These are phyloP conservation scores for Limanda limanda DNA, from an alignment of 2,113 vertebrate species.

Conservation along the genomic window DNA sequence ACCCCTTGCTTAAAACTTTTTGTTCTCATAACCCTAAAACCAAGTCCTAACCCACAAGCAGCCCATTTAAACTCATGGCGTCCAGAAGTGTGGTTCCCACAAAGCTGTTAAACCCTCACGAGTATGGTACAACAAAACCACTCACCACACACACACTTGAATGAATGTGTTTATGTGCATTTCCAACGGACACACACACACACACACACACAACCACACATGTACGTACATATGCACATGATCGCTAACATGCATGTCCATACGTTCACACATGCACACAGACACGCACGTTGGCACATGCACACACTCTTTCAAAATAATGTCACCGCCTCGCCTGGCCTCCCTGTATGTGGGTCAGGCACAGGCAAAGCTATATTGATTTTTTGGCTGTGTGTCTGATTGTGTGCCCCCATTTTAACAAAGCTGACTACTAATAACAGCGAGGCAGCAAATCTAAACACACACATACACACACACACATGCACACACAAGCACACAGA, in stretches of 20 bases:
- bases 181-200: too few relatives aligned
- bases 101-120: neutral
- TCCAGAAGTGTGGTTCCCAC: neutral
- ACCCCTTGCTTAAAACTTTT: neutral
- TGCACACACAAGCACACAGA: neutral
- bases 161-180: neutral
- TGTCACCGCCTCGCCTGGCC: conserved; percentile 59
- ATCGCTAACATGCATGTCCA: neutral
- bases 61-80: neutral
- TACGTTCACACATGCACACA: neutral
- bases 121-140: neutral
- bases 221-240: neutral
- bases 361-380: conserved; percentile 83
- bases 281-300: neutral
- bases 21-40: neutral
- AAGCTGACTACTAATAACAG: conserved; percentile 63
- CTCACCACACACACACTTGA: neutral
- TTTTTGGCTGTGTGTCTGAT: conserved; percentile 72
- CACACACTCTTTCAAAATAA: conserved; percentile 44
- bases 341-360: conserved; percentile 83
- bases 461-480: conserved; percentile 14
- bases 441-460: conserved; percentile 40
- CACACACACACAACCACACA: too few relatives aligned
- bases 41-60: neutral
- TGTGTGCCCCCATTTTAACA: conserved; percentile 68